Percentiles rank a stretch among this genome's conserved stretches.
These are phyloP conservation scores for Zaprionus taronus DNA, from an alignment of 1,140 invertebrate species.

Conservation along the genomic window DNA sequence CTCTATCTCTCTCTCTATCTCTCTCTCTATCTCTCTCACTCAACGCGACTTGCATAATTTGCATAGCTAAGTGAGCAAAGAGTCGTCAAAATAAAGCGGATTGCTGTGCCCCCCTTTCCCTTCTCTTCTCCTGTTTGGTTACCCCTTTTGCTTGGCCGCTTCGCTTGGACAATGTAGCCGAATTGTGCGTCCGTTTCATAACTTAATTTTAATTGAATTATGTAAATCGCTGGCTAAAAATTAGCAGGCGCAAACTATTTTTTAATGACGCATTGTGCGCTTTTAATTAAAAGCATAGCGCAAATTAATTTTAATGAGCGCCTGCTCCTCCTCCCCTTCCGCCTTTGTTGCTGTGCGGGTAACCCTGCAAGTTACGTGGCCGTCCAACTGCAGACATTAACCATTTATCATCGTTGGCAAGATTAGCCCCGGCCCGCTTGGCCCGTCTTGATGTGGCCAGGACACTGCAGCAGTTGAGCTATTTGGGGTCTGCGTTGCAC, in stretches of 20 bases:
- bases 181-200: constrained; percentile 75
- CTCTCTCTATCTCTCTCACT: not conserved
- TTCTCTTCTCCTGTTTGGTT: not conserved
- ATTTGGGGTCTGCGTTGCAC: constrained; percentile 36
- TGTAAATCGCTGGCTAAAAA: constrained; percentile 79
- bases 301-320: constrained; percentile 77
- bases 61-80: constrained; percentile 50
- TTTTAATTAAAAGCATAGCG: constrained; percentile 76
- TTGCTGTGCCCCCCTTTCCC: constrained; percentile 11
- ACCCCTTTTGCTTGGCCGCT: not conserved
- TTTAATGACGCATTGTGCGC: constrained; percentile 74
- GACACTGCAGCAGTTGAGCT: constrained; percentile 1
- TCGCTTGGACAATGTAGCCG: constrained; percentile 26
- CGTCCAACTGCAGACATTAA: constrained; percentile 37
- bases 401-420: constrained; percentile 73
- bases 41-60: constrained; percentile 45
- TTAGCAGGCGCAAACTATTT: constrained; percentile 81
- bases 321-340: not conserved
- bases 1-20: not conserved
- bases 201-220: constrained; percentile 83
- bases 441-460: not conserved
- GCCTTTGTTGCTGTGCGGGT: not conserved
- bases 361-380: constrained; percentile 9
- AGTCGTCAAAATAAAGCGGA: constrained; percentile 57
- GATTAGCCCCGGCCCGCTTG: constrained; percentile 50